Percentiles rank a stretch among this genome's conserved stretches.
Conservation (phyloP, 2,797 vertebrate species). For the Phalloptychus januarius region DNA sequence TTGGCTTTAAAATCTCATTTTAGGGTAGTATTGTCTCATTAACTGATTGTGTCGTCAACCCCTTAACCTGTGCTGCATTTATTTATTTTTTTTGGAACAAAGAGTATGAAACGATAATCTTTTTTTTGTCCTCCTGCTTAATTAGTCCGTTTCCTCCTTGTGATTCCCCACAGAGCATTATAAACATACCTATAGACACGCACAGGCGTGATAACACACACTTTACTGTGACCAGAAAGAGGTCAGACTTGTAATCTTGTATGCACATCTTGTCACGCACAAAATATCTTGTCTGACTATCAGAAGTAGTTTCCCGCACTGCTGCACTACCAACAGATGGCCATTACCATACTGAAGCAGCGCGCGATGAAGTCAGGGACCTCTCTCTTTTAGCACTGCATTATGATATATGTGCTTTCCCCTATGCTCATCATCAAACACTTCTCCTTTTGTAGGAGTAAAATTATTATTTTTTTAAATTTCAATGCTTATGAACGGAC, state of each 20-base stretch:
- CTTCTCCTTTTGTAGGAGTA: slow-evolving; percentile 41
- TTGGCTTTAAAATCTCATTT: not conserved
- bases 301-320: slow-evolving; percentile 75
- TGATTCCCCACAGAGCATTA: slow-evolving; percentile 44
- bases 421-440: slow-evolving; percentile 52
- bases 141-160: slow-evolving; percentile 32
- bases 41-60: not conserved
- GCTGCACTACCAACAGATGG: slow-evolving; percentile 76
- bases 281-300: slow-evolving; percentile 60
- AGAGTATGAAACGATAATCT: slow-evolving; percentile 14
- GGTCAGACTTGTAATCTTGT: slow-evolving; percentile 33
- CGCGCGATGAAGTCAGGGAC: slow-evolving; percentile 45
- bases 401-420: slow-evolving; percentile 38
- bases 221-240: slow-evolving; percentile 24
- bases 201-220: slow-evolving; percentile 6
- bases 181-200: slow-evolving; percentile 17
- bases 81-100: not conserved
- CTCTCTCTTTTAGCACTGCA: slow-evolving; percentile 37
- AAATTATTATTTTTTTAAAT: slow-evolving; percentile 44
- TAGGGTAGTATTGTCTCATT: not conserved
- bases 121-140: slow-evolving; percentile 12
- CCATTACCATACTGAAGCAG: slow-evolving; percentile 71
- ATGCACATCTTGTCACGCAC: slow-evolving; percentile 24
- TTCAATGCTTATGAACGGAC: slow-evolving; percentile 44
- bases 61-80: not conserved